Evolutionary conservation across 2,113 vertebrate genomes (phyloP).

Genomic region (Pavo muticus): DNA sequence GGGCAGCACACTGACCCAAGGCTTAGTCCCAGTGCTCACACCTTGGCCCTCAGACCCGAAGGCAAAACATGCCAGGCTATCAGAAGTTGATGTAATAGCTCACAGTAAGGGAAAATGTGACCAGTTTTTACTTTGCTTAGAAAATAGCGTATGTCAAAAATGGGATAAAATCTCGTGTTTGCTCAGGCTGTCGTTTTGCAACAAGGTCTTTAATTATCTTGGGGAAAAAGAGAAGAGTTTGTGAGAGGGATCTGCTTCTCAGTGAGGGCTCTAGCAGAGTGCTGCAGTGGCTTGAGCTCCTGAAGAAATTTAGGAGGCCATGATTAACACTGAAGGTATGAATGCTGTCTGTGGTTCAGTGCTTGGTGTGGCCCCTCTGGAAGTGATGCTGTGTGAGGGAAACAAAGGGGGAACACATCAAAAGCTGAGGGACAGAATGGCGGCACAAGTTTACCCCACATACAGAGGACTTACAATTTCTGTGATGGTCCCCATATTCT

Average conservation of each 20-base stretch:
- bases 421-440: neutral
- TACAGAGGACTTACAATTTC: neutral
- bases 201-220: neutral
- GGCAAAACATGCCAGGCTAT: neutral
- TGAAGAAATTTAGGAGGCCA: neutral
- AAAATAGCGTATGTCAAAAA: neutral
- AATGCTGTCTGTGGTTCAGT: rapidly evolving
- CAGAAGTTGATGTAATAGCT: neutral
- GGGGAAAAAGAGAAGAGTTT: neutral
- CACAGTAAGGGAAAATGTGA: neutral
- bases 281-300: neutral
- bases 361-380: neutral
- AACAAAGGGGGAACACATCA: neutral
- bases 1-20: neutral
- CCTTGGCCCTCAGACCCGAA: neutral
- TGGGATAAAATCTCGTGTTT: neutral
- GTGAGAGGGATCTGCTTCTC: neutral
- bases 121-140: neutral
- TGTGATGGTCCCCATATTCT: neutral
- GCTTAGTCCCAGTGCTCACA: neutral
- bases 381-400: neutral
- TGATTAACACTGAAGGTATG: rapidly evolving
- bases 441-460: neutral
- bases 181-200: neutral
- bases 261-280: neutral